Evolutionary conservation across 2,113 vertebrate species (phyloP), one percentile per base, ranked within the genome.

Genomic region (Vulpes vulpes): DNA sequence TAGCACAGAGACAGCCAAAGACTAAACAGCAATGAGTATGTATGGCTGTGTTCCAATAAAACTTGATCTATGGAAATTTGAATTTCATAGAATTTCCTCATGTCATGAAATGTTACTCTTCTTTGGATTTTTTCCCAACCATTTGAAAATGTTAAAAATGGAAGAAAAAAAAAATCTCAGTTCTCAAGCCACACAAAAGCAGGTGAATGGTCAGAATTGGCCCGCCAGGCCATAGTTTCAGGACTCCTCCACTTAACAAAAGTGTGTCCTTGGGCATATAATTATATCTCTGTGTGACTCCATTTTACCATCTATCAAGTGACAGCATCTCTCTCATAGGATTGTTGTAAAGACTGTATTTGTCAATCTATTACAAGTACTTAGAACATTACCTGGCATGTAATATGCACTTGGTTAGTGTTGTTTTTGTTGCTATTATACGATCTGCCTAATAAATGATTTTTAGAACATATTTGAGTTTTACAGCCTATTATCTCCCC

Each of bases 221-320:
- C 11, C 10, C 1, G 0, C 2, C 2, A 22, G 35, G 3, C 5
- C 51, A 38, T 3, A 32, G 32, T 59, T 51, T 55, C 12, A 22
- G 35, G 55, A 65, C 11, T 55, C 49, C 11, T 27, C 30, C n/a
- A 71, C 30, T 49, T 89, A 59, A 0, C 38, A 71, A 60, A 4
- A 25, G 3, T 49, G 25, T 78, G 30, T 85, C 10, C 3, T 86
- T 71, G 51, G 3, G 15, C 62, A 30, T 15, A 30, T 25, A 59
- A 65, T 59, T 15, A 23, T 5, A 69, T 6, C n/a, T 91, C 51
- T 62, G 7, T 25, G 32, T 74, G 57, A 85, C 16, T 55, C 3
- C 38, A 19, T 35, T 93, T 80, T 60, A 79, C 25, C 69, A 86
- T 57, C 23, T 65, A 1, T n/a, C 57, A 85, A 65, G 65, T 76